A percentile compares a stretch with the other conserved stretches of the same genome.
Evolutionary conservation across 2,113 vertebrate species (phyloP).

Genomic region (Amphiprion ocellaris): DNA sequence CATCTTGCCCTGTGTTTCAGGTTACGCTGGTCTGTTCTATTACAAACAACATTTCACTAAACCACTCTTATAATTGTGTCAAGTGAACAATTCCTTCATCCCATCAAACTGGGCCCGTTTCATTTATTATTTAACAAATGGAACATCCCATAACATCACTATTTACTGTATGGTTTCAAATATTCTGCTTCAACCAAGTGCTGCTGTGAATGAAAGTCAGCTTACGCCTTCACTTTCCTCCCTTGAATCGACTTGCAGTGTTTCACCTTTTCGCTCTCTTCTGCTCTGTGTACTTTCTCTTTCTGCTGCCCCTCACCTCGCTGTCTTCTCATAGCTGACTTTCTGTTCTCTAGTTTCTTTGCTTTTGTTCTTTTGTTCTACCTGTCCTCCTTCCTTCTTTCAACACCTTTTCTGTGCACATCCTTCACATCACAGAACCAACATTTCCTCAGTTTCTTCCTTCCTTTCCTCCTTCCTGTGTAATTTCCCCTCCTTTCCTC

Average conservation of each 20-base stretch:
- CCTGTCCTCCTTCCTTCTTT: conserved; percentile 12
- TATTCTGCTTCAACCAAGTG: neutral
- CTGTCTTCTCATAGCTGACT: neutral
- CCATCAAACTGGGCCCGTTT: neutral
- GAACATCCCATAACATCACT: conserved; percentile 4
- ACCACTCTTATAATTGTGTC: neutral
- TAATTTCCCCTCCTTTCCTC: neutral
- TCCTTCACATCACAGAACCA: neutral
- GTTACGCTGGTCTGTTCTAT: neutral
- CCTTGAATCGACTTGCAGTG: neutral
- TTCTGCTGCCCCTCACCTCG: neutral
- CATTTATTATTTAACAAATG: neutral
- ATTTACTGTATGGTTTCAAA: neutral
- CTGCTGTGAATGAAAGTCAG: conserved; percentile 3
- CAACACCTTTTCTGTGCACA: conserved; percentile 20
- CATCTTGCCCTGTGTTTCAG: neutral
- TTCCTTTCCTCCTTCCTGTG: neutral
- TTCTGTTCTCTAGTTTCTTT: conserved; percentile 2
- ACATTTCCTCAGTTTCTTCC: neutral
- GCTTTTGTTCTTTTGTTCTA: conserved; percentile 6
- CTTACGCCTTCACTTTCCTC: neutral
- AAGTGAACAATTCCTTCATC: neutral
- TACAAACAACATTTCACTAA: neutral
- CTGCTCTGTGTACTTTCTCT: neutral
- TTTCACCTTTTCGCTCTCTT: neutral